Base-by-base conservation (phyloP, 2,797 vertebrate species). In the Zalophus californianus region DNA sequence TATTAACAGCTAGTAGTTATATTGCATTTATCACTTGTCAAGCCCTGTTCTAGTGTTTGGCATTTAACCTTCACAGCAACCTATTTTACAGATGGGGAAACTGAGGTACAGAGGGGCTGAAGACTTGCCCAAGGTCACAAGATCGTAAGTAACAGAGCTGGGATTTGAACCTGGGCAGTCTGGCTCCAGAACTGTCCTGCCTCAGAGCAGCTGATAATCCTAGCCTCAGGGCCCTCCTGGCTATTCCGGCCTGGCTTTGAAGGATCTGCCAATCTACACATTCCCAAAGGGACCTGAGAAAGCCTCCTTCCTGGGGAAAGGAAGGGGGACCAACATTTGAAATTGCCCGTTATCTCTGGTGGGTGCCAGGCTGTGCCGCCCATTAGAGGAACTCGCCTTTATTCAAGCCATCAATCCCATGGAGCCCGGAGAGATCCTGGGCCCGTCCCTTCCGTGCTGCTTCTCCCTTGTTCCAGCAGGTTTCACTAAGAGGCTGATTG, bases 1-100 rank as follows among this genome's bases (percentile, higher is more conserved):
- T 23, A 44, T 27, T 2, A 23, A 7, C 54, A 62, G 75, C n/a
- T 58, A 52, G 38, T 58, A 38, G 64, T 90, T 60, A 7, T 27
- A 25, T 16, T 3, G 35, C 6, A 4, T 25, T 50, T 89, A 29
- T 21, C n/a, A 4, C 32, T 41, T n/a, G 23, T 75, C 54, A 41
- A 79, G 38, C 38, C 93, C 91, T 68, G 35, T 8, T n/a, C 25
- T 75, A 7, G 38, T 44, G 52, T 32, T 87, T 77, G 87, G 32
- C 77, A 6, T 52, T 52, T 56, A 23, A 29, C 94, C 38, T 60
- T 87, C 50, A 12, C 0, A 60, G 68, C 48, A 77, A 56, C 89
- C 86, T 66, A 54, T 82, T 93, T 91, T 38, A 86, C 44, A 92
- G 96, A 83, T 79, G 16, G 93, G 75, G 29, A 97, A 72, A 68